A percentile compares a stretch with the other conserved stretches of the same genome.
phyloP scores from a whole-genome alignment of 2,797 vertebrate species.

The Netta rufina region DNA sequence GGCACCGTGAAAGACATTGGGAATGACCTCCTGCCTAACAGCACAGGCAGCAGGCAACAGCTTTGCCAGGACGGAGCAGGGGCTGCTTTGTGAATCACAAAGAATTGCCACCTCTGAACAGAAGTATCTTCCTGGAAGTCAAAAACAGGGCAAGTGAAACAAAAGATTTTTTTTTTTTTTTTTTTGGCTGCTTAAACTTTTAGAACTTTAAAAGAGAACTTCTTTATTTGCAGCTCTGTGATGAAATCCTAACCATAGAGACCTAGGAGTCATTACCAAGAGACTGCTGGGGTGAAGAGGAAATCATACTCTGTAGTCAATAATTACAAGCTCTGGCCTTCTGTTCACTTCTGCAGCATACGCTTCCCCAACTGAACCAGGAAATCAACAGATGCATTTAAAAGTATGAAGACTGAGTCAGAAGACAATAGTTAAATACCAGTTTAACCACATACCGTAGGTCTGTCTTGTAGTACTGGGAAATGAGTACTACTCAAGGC shows the following conservation, averaged over 20 bases:
- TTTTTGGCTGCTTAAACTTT: neutral
- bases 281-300: neutral
- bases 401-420: conserved; percentile 33
- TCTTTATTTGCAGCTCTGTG: neutral
- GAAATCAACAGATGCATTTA: conserved; percentile 10
- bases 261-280: neutral
- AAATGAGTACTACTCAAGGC: neutral
- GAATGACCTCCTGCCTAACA: neutral
- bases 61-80: neutral
- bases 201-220: neutral
- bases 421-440: conserved; percentile 53
- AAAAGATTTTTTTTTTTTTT: neutral
- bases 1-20: neutral
- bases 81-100: neutral
- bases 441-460: conserved; percentile 46
- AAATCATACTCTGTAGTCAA: neutral
- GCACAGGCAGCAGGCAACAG: neutral
- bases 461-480: conserved; percentile 14
- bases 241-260: neutral
- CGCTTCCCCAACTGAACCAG: neutral
- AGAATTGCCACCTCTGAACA: neutral
- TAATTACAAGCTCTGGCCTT: neutral
- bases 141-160: neutral
- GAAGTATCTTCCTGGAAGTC: neutral
- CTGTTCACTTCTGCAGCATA: neutral